phyloP scores from a whole-genome alignment of 1,140 invertebrate species.

The Stenopsyche tienmushanensis region DNA sequence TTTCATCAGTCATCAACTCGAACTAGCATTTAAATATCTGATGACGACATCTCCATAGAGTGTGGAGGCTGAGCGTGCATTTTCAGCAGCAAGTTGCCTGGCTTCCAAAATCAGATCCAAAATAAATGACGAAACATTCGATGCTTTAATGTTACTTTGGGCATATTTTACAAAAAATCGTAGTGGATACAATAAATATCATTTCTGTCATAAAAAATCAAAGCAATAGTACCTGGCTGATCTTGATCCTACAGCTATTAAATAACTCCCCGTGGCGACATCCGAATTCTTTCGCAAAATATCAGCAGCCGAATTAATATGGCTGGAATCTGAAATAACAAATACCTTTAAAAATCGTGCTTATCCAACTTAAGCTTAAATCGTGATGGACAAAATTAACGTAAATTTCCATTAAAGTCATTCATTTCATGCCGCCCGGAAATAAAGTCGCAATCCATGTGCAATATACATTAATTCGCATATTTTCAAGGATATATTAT shows the following conservation, averaged over 20 bases:
- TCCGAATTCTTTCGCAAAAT: slow-evolving; percentile 18
- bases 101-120: no score
- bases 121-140: no score
- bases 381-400: background rate
- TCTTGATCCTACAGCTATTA: slow-evolving; percentile 53
- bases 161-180: no score
- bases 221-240: slow-evolving; percentile 52
- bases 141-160: no score
- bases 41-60: no score
- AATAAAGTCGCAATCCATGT: background rate
- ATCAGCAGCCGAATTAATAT: slow-evolving; percentile 12
- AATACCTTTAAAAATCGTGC: background rate
- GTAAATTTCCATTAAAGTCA: slow-evolving; percentile 3
- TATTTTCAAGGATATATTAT: background rate
- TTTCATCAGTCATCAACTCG: no score
- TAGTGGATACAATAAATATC: no score
- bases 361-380: background rate
- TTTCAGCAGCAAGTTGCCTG: no score
- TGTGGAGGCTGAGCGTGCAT: no score
- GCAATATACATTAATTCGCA: slow-evolving; percentile 16
- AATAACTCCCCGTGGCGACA: slow-evolving; percentile 26
- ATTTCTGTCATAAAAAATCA: no score
- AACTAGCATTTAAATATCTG: no score
- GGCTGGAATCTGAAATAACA: slow-evolving; percentile 7
- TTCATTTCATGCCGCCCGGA: background rate